phyloP scores from a whole-genome alignment of 2,113 vertebrate species.

The Ahaetulla prasina region DNA sequence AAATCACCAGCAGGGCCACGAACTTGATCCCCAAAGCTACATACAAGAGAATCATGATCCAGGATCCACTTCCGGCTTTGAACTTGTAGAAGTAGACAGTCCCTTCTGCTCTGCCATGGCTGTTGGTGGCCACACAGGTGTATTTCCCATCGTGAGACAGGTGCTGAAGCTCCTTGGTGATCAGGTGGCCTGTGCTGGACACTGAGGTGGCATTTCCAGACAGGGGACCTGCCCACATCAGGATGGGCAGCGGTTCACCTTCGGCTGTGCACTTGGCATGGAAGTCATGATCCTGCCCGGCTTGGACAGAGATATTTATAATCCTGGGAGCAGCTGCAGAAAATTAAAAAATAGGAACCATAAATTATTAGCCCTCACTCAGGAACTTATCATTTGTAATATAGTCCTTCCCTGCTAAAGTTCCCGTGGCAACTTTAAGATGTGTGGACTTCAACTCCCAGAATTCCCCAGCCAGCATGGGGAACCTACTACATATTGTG shows the following conservation, averaged over 20 bases:
- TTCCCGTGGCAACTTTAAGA: background rate
- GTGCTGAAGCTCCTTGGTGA: constrained; percentile 74
- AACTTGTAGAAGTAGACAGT: constrained; percentile 71
- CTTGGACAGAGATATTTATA: constrained; percentile 76
- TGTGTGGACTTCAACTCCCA: background rate
- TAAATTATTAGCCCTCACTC: background rate
- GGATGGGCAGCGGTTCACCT: constrained; percentile 78
- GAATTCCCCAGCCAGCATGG: background rate
- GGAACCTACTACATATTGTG: background rate
- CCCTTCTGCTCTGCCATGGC: constrained; percentile 66
- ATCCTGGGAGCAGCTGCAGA: constrained; percentile 82
- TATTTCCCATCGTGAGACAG: constrained; percentile 80
- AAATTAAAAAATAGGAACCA: rapidly evolving
- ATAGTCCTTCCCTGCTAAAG: background rate
- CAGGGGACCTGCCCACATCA: constrained; percentile 75
- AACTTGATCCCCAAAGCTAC: constrained; percentile 60
- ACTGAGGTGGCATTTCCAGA: constrained; percentile 33
- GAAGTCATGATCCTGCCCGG: constrained; percentile 61
- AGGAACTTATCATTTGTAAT: background rate
- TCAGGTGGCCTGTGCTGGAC: constrained; percentile 55
- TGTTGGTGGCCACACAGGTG: constrained; percentile 78
- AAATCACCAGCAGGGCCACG: constrained; percentile 55
- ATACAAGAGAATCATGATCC: constrained; percentile 40
- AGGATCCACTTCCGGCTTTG: constrained; percentile 37
- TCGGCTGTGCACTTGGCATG: constrained; percentile 80